Evolutionary conservation across 1,140 invertebrate genomes (phyloP).

Genomic region (Spodoptera frugiperda): DNA sequence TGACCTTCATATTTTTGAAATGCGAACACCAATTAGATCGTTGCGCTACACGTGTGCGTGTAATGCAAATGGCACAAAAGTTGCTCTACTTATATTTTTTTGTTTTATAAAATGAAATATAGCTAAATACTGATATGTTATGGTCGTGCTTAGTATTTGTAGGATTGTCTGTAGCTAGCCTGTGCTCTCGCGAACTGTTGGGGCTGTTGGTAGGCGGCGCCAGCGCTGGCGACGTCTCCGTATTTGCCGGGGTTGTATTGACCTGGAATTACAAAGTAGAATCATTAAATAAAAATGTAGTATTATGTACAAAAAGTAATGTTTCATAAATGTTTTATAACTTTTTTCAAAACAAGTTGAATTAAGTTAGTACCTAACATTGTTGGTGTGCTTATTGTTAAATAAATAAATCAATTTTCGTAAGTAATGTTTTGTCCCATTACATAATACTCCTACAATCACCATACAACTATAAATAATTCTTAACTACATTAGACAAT

Average conservation of each 20-base stretch:
- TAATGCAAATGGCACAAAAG: slow-evolving; percentile 22
- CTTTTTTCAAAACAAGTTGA: too few species aligned
- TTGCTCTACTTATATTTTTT: slow-evolving; percentile 46
- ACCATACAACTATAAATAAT: too few species aligned
- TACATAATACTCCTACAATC: too few species aligned
- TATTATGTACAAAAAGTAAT: too few species aligned
- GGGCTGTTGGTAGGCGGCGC: slow-evolving; percentile 57
- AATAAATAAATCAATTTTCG: too few species aligned
- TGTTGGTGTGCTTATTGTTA: too few species aligned
- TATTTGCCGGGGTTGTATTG: slow-evolving; percentile 80
- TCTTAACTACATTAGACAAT: too few species aligned
- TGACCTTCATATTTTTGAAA: neutral
- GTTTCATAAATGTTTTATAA: too few species aligned
- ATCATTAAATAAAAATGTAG: neutral
- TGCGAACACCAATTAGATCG: slow-evolving; percentile 2
- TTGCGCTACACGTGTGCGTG: slow-evolving; percentile 9
- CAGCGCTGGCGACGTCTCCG: slow-evolving; percentile 61
- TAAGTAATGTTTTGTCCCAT: too few species aligned
- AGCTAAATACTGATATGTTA: slow-evolving; percentile 53
- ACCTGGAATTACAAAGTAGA: slow-evolving; percentile 64
- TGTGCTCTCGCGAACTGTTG: slow-evolving; percentile 68
- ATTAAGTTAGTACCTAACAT: too few species aligned
- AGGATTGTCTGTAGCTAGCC: slow-evolving; percentile 72
- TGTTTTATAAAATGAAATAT: slow-evolving; percentile 36
- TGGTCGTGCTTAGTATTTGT: slow-evolving; percentile 71